Conservation (phyloP, 30 jellyfish, hydroid and myxozoan genomes). For the Aurelia sp. region DNA sequence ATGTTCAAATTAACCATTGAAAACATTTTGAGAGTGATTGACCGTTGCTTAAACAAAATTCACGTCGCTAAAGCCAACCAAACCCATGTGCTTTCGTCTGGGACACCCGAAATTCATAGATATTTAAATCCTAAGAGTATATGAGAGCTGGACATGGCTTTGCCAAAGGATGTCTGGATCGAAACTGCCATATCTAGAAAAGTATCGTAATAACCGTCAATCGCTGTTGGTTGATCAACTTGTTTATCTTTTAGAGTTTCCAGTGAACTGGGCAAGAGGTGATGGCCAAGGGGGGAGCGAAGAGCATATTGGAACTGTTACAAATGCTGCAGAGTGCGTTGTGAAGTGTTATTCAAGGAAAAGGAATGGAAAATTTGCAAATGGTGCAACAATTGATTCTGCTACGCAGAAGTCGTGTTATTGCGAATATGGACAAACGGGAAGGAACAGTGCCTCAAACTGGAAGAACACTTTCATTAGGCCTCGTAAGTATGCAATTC, state of each 20-base stretch:
- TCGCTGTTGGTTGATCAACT: neutral
- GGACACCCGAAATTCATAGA: too few species aligned
- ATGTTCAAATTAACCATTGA: too few species aligned
- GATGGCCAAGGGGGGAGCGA: neutral
- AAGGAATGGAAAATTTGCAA: constrained; percentile 11
- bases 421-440: constrained; percentile 3
- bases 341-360: constrained; percentile 10
- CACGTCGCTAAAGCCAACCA: too few species aligned
- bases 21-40: too few species aligned
- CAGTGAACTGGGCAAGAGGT: neutral
- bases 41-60: too few species aligned
- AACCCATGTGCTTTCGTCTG: too few species aligned
- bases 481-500: neutral
- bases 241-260: neutral
- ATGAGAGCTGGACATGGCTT: too few species aligned
- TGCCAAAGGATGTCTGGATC: too few species aligned
- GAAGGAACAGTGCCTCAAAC: neutral
- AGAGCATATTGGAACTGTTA: neutral
- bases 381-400: constrained; percentile 9
- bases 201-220: too few species aligned
- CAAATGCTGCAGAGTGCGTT: constrained; percentile 1
- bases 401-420: neutral
- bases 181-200: too few species aligned
- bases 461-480: neutral
- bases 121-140: too few species aligned